These are phyloP conservation scores for Tachysurus vachellii DNA, from an alignment of 2,113 vertebrate species.

Conservation along the genomic window DNA sequence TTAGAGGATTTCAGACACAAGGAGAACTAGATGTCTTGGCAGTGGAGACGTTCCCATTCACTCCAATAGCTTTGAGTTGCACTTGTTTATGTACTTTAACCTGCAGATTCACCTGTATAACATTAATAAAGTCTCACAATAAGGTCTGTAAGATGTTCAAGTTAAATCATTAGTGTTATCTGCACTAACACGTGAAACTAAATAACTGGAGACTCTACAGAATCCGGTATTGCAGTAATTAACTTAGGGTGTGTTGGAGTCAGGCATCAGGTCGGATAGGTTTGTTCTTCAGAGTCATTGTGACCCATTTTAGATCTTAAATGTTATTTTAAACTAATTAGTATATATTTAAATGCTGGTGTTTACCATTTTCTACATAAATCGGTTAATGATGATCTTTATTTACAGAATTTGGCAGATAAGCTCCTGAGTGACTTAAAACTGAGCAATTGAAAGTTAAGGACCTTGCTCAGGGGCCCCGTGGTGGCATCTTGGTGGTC, in stretches of 20 bases:
- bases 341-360: neutral
- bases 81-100: neutral
- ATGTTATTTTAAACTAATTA: neutral
- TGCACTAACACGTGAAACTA: neutral
- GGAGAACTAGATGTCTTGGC: neutral
- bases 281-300: neutral
- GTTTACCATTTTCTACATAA: neutral
- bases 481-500: no score
- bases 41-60: neutral
- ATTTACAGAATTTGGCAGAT: no score
- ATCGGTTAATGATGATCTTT: neutral
- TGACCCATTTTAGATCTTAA: neutral
- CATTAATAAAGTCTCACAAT: neutral
- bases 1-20: neutral
- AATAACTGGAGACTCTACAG: neutral
- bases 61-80: neutral
- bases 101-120: neutral
- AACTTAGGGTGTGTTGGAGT: neutral
- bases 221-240: neutral
- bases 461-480: no score
- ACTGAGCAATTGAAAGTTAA: no score
- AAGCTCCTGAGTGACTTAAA: no score
- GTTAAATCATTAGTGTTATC: neutral
- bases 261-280: neutral
- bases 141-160: neutral